A percentile compares a stretch with the other conserved stretches of the same genome.
These are phyloP conservation scores for Ciconia maguari DNA, from an alignment of 2,113 vertebrate genomes.

Conservation along the genomic window DNA sequence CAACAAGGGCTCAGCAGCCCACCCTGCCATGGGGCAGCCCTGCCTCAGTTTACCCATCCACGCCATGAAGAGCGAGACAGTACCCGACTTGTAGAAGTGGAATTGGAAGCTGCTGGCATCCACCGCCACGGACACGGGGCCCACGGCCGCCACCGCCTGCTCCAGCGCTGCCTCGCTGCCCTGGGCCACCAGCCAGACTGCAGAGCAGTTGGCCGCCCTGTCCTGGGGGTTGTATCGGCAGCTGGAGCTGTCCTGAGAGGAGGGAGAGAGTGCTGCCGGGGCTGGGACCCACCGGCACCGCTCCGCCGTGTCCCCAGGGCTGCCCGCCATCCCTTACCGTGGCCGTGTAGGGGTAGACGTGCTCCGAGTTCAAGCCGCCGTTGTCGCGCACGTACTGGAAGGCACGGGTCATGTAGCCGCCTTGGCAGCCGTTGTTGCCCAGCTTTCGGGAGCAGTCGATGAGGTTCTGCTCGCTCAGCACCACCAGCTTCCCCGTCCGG, in stretches of 20 bases:
- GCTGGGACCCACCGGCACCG: accelerated
- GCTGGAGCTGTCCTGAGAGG: not conserved
- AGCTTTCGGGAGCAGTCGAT: constrained; percentile 39
- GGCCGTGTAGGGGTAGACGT: constrained; percentile 22
- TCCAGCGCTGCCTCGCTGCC: not conserved
- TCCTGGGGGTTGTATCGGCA: not conserved
- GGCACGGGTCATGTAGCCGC: not conserved
- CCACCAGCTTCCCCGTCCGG: not conserved
- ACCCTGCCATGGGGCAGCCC: not conserved
- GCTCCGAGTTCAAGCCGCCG: constrained; percentile 29
- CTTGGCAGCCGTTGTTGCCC: not conserved
- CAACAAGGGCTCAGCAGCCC: not conserved
- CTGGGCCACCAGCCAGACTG: not conserved
- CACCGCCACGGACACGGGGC: not conserved
- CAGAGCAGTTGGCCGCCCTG: not conserved
- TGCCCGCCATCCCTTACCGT: not conserved
- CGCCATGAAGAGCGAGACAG: accelerated
- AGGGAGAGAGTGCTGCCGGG: accelerated
- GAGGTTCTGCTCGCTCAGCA: constrained; percentile 66
- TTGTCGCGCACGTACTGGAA: constrained; percentile 37
- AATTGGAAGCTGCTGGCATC: not conserved
- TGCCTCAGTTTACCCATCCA: not conserved
- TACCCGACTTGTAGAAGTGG: constrained; percentile 43
- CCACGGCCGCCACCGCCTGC: not conserved
- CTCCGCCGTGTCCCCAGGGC: not conserved